Evolutionary conservation across 2,797 vertebrate species (phyloP).

Genomic region (Dendrocincla tyrannina): DNA sequence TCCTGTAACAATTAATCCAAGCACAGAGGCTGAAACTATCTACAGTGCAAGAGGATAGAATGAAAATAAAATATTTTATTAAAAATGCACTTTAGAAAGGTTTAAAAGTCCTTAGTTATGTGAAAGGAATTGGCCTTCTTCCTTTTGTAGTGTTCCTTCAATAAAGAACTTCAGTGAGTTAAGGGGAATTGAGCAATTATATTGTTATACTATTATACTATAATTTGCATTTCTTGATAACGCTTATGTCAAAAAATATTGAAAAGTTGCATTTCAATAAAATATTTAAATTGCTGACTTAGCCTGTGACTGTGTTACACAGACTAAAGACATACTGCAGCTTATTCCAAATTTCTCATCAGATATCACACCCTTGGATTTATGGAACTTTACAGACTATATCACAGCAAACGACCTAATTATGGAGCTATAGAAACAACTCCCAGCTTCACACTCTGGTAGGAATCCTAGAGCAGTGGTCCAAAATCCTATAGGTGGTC

Average conservation of each 20-base stretch:
- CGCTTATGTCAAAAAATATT: conserved; percentile 1
- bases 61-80: conserved; percentile 32
- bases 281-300: conserved; percentile 5
- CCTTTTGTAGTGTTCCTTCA: neutral
- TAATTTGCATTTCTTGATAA: conserved; percentile 45
- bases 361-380: neutral
- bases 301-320: neutral
- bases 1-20: conserved; percentile 33
- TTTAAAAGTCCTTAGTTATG: neutral
- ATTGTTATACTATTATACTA: neutral
- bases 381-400: neutral
- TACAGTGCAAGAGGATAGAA: neutral
- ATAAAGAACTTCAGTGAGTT: neutral
- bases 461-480: neutral
- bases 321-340: conserved; percentile 1
- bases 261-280: conserved; percentile 41
- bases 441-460: neutral
- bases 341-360: conserved; percentile 18
- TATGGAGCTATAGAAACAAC: neutral
- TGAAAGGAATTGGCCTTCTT: neutral
- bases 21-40: neutral
- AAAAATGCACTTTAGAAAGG: neutral
- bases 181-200: neutral
- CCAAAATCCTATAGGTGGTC: neutral
- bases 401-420: neutral